Conservation (phyloP, 2,113 vertebrate genomes). For the Engystomops pustulosus region DNA sequence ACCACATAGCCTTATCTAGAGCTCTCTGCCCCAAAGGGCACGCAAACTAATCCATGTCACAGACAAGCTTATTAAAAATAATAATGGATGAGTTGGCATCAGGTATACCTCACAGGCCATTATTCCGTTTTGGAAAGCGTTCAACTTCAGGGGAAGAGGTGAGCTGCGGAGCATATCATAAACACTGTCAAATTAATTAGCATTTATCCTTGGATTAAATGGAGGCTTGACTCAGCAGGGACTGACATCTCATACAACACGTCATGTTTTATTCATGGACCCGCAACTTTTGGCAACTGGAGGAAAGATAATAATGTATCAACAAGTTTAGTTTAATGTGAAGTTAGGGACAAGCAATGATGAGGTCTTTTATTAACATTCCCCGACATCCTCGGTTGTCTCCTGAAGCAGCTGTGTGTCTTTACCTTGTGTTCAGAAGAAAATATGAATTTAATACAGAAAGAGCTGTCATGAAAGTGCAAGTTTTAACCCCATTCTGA, state of each 20-base stretch:
- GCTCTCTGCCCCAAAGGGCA: neutral
- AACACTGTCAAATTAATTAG: constrained; percentile 57
- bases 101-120: constrained; percentile 52
- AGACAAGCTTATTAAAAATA: constrained; percentile 53
- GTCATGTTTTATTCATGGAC: constrained; percentile 54
- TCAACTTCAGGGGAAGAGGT: constrained; percentile 53
- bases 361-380: constrained; percentile 48
- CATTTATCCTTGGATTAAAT: constrained; percentile 54
- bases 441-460: constrained; percentile 15
- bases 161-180: constrained; percentile 56
- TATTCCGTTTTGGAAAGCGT: constrained; percentile 47
- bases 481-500: neutral
- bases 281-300: constrained; percentile 44
- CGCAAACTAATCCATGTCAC: constrained; percentile 19
- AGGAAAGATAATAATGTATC: constrained; percentile 59
- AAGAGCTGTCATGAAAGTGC: neutral
- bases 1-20: neutral
- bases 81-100: constrained; percentile 53
- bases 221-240: constrained; percentile 50
- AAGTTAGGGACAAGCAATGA: constrained; percentile 52
- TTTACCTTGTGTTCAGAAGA: constrained; percentile 8
- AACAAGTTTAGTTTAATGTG: constrained; percentile 57
- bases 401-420: neutral
- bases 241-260: constrained; percentile 36
- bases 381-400: neutral